Conservation (phyloP, 2,888 invertebrate genomes). For the Trypoxylon attenuatum region DNA sequence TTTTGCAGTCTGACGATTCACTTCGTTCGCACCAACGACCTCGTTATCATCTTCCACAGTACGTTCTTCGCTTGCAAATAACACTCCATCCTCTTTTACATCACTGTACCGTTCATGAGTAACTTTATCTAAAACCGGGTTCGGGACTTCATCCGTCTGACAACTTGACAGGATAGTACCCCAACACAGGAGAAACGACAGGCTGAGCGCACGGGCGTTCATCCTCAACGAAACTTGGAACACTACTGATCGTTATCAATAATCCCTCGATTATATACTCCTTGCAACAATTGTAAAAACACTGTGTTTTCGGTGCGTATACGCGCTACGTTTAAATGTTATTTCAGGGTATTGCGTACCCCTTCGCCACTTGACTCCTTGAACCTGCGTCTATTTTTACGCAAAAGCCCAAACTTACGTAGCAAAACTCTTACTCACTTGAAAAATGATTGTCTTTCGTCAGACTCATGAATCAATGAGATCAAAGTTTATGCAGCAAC, state of each 20-base stretch:
- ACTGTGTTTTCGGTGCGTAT: constrained; percentile 11
- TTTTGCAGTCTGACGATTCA: not conserved
- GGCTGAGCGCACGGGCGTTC: constrained; percentile 17
- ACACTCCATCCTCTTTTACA: not conserved
- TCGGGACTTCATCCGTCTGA: not conserved
- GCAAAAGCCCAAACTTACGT: too few species aligned
- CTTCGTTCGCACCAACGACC: not conserved
- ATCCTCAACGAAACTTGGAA: constrained; percentile 19
- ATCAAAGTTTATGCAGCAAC: too few species aligned
- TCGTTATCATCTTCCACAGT: too few species aligned
- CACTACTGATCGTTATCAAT: constrained; percentile 24
- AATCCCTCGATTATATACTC: constrained; percentile 36
- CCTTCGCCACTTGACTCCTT: constrained; percentile 20
- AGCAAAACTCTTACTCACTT: too few species aligned
- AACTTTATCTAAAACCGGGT: not conserved
- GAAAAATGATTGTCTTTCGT: too few species aligned
- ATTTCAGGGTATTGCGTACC: constrained; percentile 18
- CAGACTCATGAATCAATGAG: too few species aligned
- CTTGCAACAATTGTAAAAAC: constrained; percentile 43
- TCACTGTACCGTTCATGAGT: not conserved
- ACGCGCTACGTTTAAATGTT: constrained; percentile 9
- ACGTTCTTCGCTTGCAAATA: too few species aligned
- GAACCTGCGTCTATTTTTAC: too few species aligned
- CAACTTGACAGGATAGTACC: not conserved
- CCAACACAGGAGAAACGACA: constrained; percentile 17